A percentile compares a stretch with the other conserved stretches of the same genome.
These are phyloP conservation scores for Serranus cabrilla DNA, from an alignment of 2,797 vertebrate species.

Conservation along the genomic window DNA sequence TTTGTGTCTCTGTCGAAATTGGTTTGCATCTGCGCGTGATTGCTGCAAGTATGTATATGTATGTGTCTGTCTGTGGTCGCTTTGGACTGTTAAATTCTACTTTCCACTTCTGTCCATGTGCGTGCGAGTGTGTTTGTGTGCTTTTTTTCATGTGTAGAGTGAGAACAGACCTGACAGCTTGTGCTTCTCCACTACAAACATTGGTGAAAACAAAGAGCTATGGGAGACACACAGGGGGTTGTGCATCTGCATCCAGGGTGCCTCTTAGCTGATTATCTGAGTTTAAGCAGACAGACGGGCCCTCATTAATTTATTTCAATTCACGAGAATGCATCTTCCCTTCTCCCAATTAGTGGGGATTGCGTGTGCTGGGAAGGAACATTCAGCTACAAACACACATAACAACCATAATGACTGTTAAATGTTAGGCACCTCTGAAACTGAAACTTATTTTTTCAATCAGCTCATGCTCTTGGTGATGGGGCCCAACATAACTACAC, in stretches of 20 bases:
- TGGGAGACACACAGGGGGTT: constrained; percentile 52
- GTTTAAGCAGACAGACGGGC: constrained; percentile 79
- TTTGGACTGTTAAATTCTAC: constrained; percentile 56
- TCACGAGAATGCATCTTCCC: constrained; percentile 84
- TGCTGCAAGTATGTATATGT: constrained; percentile 5
- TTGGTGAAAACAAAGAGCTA: constrained; percentile 74
- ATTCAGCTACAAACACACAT: constrained; percentile 26
- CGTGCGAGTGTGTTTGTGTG: neutral
- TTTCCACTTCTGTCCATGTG: constrained; percentile 67
- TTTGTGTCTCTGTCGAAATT: constrained; percentile 32
- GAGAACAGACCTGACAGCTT: constrained; percentile 76
- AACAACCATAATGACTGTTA: constrained; percentile 7
- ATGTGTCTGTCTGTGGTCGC: constrained; percentile 13
- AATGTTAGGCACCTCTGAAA: neutral
- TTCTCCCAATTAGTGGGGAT: constrained; percentile 81
- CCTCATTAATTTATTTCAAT: constrained; percentile 88
- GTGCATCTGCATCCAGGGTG: constrained; percentile 71
- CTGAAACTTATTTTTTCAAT: neutral
- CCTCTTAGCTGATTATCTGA: constrained; percentile 80
- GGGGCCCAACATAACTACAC: neutral
- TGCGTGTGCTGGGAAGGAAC: constrained; percentile 23
- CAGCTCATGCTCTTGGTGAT: neutral
- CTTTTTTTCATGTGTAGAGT: constrained; percentile 44
- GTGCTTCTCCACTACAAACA: constrained; percentile 76
- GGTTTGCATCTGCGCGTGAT: constrained; percentile 22